phyloP scores from a whole-genome alignment of 2,113 vertebrate genomes.

The Cyanoliseus patagonus region DNA sequence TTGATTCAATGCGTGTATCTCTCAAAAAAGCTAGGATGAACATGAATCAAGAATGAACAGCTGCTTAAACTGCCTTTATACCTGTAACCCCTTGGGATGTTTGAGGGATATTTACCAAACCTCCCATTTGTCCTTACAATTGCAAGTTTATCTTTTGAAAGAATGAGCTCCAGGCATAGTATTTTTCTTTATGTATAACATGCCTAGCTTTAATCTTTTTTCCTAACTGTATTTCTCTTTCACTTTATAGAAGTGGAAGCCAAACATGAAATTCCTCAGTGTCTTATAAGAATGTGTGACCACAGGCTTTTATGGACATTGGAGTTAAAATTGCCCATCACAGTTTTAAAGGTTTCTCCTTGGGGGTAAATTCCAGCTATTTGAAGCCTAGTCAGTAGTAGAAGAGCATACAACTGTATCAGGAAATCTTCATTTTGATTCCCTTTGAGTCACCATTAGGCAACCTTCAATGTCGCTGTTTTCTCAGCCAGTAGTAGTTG shows the following conservation, averaged over 20 bases:
- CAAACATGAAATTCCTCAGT: slow-evolving; percentile 12
- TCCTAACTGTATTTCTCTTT: slow-evolving; percentile 11
- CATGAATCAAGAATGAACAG: slow-evolving; percentile 42
- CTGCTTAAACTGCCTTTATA: slow-evolving; percentile 35
- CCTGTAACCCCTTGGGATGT: slow-evolving; percentile 15
- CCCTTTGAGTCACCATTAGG: not conserved
- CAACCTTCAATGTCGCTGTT: not conserved
- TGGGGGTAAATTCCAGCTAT: not conserved
- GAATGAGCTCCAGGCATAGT: not conserved
- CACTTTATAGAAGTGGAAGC: not conserved
- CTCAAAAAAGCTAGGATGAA: slow-evolving; percentile 12
- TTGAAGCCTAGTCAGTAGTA: not conserved
- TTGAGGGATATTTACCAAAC: slow-evolving; percentile 24
- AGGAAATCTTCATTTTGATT: not conserved
- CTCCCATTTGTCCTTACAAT: slow-evolving; percentile 34
- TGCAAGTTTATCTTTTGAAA: slow-evolving; percentile 47
- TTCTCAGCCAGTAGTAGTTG: not conserved
- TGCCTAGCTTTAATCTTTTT: slow-evolving; percentile 23
- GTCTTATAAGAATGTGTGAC: not conserved
- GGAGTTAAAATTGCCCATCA: not conserved
- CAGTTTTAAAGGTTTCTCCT: slow-evolving; percentile 4
- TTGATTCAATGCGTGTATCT: slow-evolving; percentile 44
- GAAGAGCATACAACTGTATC: not conserved
- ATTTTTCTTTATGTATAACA: slow-evolving; percentile 29
- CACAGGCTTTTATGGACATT: not conserved